Evolutionary conservation across 2,797 vertebrate species (phyloP), one percentile per base, ranked within the genome.

Genomic region (Alca torda): DNA sequence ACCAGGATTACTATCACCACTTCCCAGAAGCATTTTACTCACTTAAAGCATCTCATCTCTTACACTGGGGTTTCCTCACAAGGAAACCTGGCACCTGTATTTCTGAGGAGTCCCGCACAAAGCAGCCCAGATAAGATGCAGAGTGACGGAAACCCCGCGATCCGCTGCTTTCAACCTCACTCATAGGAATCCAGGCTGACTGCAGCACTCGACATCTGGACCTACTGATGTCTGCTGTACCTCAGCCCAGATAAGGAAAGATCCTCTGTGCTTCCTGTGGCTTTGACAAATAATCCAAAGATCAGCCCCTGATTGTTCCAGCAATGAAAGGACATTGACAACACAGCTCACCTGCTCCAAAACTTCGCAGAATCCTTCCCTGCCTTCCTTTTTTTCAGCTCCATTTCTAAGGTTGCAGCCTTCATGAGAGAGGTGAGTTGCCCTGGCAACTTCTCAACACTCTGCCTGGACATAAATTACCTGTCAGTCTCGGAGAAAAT

Each of bases 381-480:
- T 74, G 50, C 25, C 33, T 87, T 61, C 68, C 23, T 81, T 57
- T 77, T 33, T 33, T 19, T 16, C 61, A 59, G 48, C 68, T 67
- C 67, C 0, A 3, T 83, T 79, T 88, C 91, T 79, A 59, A 88
- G 72, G 67, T 51, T 82, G 67, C 79, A 88, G 67, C 33, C 53
- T 83, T 63, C 72, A 13, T 11, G 31, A 50, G 76, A 72, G 78
- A 93, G 87, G 89, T 75, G 72, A 85, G 87, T 95, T 96, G 80
- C 93, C 89, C 72, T 90, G 87, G 84, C 83, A 96, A 96, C 93
- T 33, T 88, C 75, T 78, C 63, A 68, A 6, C 24, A 5, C 64
- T 81, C 70, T 23, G 53, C 59, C 59, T 82, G 83, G 87, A 79
- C 89, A n/a, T 45, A 92, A 92, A 92, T 95, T 76, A 79, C 67